A percentile compares a stretch with the other conserved stretches of the same genome.
Evolutionary conservation across 2,797 vertebrate genomes (phyloP).

Genomic region (Antrozous pallidus): DNA sequence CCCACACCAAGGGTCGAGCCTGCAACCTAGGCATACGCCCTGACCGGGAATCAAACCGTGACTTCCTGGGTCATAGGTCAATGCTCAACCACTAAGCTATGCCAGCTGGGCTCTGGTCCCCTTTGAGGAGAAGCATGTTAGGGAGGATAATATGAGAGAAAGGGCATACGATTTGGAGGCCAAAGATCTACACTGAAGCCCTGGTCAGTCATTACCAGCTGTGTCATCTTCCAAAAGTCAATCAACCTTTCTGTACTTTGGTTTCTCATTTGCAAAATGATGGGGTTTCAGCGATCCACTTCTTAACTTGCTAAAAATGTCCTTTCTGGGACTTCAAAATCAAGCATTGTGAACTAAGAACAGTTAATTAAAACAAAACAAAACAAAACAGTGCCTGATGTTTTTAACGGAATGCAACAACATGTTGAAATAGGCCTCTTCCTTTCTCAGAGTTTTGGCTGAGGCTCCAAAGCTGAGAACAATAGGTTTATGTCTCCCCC

Average conservation of each 20-base stretch:
- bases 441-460: conserved; percentile 68
- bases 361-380: conserved; percentile 61
- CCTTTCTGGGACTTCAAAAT: conserved; percentile 57
- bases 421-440: conserved; percentile 67
- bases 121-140: neutral
- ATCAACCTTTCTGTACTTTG: neutral
- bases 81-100: too few species aligned
- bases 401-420: conserved; percentile 59
- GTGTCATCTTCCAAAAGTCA: neutral
- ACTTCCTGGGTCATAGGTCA: too few species aligned
- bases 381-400: conserved; percentile 62
- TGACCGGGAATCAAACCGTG: too few species aligned
- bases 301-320: conserved; percentile 16
- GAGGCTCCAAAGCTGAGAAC: conserved; percentile 59
- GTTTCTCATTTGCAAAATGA: conserved; percentile 37
- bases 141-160: neutral
- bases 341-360: conserved; percentile 57
- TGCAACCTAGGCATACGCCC: too few species aligned
- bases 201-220: neutral
- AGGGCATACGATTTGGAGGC: neutral
- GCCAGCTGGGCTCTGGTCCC: neutral
- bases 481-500: conserved; percentile 35
- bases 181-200: neutral
- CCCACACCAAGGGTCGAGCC: too few species aligned
- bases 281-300: neutral